These are phyloP conservation scores for Taeniopygia guttata DNA, from an alignment of 2,797 vertebrate species.

Conservation along the genomic window DNA sequence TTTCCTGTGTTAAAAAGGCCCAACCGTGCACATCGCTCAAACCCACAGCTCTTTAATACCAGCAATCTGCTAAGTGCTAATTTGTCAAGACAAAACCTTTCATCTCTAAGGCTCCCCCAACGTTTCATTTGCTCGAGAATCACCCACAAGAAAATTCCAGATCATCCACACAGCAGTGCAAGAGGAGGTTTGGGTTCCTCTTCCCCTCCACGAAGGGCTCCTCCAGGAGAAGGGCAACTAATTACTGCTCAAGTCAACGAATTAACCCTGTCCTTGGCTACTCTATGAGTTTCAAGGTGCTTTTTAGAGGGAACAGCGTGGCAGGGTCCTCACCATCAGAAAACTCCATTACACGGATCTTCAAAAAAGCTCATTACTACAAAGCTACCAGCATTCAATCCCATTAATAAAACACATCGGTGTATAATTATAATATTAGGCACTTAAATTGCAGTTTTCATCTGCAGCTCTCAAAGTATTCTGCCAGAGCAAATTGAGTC, in stretches of 20 bases:
- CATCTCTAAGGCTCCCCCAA: conserved; percentile 28
- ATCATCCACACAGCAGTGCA: fast-evolving
- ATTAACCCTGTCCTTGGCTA: neutral
- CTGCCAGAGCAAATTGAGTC: conserved; percentile 24
- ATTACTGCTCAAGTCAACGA: conserved; percentile 2
- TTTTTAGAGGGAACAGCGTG: neutral
- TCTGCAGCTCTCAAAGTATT: conserved; percentile 35
- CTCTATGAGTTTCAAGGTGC: neutral
- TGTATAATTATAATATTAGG: conserved; percentile 57
- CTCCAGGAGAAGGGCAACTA: neutral
- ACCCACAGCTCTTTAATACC: neutral
- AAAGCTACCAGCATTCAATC: conserved; percentile 50
- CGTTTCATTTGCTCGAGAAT: neutral
- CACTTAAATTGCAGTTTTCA: conserved; percentile 65
- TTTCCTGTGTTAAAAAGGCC: neutral
- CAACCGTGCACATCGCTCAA: neutral
- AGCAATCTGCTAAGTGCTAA: conserved; percentile 39
- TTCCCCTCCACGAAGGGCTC: neutral
- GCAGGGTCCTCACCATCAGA: conserved; percentile 11
- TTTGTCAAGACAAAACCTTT: conserved; percentile 45
- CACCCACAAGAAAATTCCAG: neutral
- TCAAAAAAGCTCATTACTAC: conserved; percentile 59
- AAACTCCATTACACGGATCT: conserved; percentile 30
- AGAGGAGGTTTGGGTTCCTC: neutral
- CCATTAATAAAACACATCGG: conserved; percentile 60